phyloP scores from a whole-genome alignment of 2,888 invertebrate genomes.

The Netelia fuscicornis region DNA sequence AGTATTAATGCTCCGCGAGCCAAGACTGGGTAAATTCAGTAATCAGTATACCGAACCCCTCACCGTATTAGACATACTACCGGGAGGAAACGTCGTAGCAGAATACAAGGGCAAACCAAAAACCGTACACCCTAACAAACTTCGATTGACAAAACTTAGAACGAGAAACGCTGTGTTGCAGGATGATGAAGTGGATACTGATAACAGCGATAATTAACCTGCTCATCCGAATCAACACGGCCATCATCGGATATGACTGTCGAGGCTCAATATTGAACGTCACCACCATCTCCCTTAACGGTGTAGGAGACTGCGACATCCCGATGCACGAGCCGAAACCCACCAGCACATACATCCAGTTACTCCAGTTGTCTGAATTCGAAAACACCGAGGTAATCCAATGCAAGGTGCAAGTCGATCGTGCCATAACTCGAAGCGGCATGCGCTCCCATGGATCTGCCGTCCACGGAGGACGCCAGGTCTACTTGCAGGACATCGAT shows the following conservation, averaged over 20 bases:
- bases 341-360: not conserved
- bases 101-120: conserved; percentile 25
- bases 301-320: conserved; percentile 28
- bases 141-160: not conserved
- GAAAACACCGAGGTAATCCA: not conserved
- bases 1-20: conserved; percentile 57
- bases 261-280: conserved; percentile 48
- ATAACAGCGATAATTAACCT: not conserved
- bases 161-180: not conserved
- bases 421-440: not conserved
- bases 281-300: conserved; percentile 46
- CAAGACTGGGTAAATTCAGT: conserved; percentile 56
- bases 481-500: conserved; percentile 24
- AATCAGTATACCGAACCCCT: conserved; percentile 61
- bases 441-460: conserved; percentile 29
- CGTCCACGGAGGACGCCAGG: not conserved
- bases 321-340: conserved; percentile 16
- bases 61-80: conserved; percentile 52
- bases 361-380: conserved; percentile 26
- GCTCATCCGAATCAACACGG: not conserved
- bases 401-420: conserved; percentile 32
- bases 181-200: not conserved
- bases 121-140: conserved; percentile 23
- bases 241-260: conserved; percentile 55
- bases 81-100: conserved; percentile 46